phyloP scores from a whole-genome alignment of 2,113 vertebrate species.

The Stomatorhinus ivindoensis region DNA sequence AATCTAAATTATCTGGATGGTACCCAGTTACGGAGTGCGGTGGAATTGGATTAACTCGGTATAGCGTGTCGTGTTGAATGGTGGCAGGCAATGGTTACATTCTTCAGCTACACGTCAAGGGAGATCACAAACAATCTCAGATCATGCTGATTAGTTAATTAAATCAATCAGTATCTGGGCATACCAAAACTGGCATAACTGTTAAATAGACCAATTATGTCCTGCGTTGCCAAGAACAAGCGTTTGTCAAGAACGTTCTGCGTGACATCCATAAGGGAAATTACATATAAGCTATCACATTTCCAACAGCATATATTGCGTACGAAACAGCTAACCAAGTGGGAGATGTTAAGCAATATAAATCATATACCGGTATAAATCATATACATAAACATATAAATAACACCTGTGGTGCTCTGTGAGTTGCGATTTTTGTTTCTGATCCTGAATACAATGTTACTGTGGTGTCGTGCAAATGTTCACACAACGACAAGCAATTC shows the following conservation, averaged over 20 bases:
- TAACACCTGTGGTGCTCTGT: not conserved
- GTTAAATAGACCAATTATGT: not conserved
- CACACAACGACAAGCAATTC: not conserved
- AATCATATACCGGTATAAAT: not conserved
- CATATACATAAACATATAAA: not conserved
- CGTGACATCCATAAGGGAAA: too few relatives aligned
- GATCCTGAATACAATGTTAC: not conserved
- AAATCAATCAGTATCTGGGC: not conserved
- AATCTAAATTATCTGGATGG: conserved; percentile 7
- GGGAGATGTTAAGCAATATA: not conserved
- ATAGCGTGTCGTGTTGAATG: not conserved
- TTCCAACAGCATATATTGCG: not conserved
- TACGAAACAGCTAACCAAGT: not conserved
- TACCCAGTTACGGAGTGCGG: conserved; percentile 1
- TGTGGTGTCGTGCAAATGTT: not conserved
- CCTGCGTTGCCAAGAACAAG: not conserved
- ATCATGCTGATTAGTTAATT: not conserved
- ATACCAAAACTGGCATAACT: not conserved
- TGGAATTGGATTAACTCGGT: not conserved
- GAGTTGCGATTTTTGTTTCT: not conserved
- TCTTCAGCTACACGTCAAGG: not conserved
- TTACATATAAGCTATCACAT: not conserved
- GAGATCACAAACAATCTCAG: not conserved
- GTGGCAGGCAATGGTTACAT: not conserved
- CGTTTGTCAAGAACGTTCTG: not conserved